phyloP scores from a whole-genome alignment of 2,797 vertebrate genomes.

The Erethizon dorsatum region DNA sequence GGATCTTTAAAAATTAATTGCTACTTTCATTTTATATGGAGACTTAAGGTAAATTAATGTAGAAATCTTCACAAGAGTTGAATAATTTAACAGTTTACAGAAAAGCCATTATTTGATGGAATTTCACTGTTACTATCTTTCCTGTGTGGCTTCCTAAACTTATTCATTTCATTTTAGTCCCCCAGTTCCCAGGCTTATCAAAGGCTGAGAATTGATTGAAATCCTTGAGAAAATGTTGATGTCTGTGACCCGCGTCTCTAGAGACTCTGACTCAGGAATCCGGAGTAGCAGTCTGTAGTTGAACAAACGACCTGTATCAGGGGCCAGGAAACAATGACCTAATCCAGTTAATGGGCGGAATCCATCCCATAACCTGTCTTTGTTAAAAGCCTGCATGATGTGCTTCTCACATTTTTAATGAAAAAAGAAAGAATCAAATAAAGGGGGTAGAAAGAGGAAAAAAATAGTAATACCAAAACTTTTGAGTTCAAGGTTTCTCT shows the following conservation, averaged over 20 bases:
- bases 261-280: neutral
- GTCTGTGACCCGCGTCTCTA: neutral
- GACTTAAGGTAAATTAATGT: neutral
- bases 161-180: neutral
- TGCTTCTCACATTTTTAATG: neutral
- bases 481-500: neutral
- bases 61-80: neutral
- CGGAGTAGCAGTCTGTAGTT: neutral
- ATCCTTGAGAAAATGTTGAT: constrained; percentile 9
- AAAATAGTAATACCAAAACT: neutral
- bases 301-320: neutral
- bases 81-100: constrained; percentile 24
- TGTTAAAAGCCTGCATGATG: neutral
- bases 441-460: neutral
- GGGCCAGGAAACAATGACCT: neutral
- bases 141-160: neutral
- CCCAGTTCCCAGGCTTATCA: constrained; percentile 25
- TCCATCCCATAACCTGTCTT: neutral
- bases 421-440: neutral
- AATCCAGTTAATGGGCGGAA: neutral
- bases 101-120: neutral
- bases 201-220: neutral
- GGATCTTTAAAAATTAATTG: neutral
- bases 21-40: neutral
- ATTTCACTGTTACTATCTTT: constrained; percentile 2